Base-by-base conservation (phyloP, 2,113 vertebrate genomes). In the Campylorhamphus procurvoides region DNA sequence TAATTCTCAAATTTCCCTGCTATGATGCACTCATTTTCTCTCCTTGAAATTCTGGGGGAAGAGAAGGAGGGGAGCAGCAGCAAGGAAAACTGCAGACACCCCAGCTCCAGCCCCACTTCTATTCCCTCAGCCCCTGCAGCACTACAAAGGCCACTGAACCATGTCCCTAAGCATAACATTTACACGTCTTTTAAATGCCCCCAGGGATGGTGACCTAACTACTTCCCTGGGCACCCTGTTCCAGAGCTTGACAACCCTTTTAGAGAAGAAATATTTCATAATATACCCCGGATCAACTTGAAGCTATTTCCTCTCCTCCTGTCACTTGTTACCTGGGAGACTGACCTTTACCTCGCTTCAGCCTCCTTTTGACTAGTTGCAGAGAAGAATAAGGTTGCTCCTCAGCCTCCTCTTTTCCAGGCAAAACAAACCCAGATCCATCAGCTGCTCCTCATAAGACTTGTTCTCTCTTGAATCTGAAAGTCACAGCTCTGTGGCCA, bases 401-500 rank as follows among this genome's bases (percentile, higher is more conserved):
- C 27, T 59, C 4, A 5, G 14, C 16, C 9, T 75, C 8, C 19
- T 68, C 31, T 56, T 79, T n/a, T 49, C 22, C 33, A 12, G 3
- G 8, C 18, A 89, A 56, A 79, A 52, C 16, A 47, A 60, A 19
- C 46, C 19, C 62, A 89, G 53, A 28, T 82, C 28, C 39, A 27
- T 67, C 78, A 60, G 39, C 39, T 25, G 15, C 13, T 68, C 16
- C 24, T 47, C 46, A 2, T 12, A 60, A 40, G 46, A 53, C 19
- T 46, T 40, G 16, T 12, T 68, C 6, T 72, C 39, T 64, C 29
- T 63, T 31, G 17, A 87, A 89, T 72, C 37, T 53, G 62, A 47
- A 89, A 91, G 75, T 29, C 0, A 0, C 12, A 52, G 47, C 10
- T 29, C 27, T 9, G 28, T 12, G 39, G 15, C 16, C 0, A 0